These are phyloP conservation scores for Marasmarcha lunaedactyla DNA, from an alignment of 2,888 invertebrate genomes.

Conservation along the genomic window DNA sequence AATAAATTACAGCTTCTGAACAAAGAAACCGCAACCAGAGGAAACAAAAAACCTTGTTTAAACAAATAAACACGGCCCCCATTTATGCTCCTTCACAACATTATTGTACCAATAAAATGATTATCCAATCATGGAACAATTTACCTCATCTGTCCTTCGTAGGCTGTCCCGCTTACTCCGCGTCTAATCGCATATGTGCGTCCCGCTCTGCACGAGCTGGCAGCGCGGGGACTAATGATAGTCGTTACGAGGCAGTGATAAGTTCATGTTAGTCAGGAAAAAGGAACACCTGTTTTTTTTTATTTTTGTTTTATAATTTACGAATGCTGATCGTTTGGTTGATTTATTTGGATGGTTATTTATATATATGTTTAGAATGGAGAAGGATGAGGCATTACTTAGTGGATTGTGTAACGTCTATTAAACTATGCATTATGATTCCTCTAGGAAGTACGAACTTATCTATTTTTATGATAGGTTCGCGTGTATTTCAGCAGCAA, in stretches of 20 bases:
- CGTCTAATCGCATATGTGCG: conserved; percentile 12
- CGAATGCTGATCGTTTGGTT: no score
- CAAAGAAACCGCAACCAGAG: neutral
- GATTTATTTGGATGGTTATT: no score
- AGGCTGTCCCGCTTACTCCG: conserved; percentile 23
- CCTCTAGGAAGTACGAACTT: no score
- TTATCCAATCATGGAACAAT: conserved; percentile 67
- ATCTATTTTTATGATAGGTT: no score
- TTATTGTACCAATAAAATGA: conserved; percentile 60
- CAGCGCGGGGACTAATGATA: conserved; percentile 18
- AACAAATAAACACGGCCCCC: neutral
- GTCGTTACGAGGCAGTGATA: neutral
- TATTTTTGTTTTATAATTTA: no score
- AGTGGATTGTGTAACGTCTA: no score
- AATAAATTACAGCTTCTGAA: neutral
- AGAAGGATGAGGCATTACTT: no score
- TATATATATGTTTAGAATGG: no score
- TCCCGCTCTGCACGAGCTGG: conserved; percentile 29
- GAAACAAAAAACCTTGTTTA: conserved; percentile 6
- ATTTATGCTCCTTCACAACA: neutral
- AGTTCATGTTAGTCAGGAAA: neutral
- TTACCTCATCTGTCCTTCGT: conserved; percentile 47
- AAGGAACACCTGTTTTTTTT: no score
- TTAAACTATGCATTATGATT: no score
- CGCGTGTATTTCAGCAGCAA: no score